Evolutionary conservation across 2,113 vertebrate genomes (phyloP).

Genomic region (Tachycineta bicolor): DNA sequence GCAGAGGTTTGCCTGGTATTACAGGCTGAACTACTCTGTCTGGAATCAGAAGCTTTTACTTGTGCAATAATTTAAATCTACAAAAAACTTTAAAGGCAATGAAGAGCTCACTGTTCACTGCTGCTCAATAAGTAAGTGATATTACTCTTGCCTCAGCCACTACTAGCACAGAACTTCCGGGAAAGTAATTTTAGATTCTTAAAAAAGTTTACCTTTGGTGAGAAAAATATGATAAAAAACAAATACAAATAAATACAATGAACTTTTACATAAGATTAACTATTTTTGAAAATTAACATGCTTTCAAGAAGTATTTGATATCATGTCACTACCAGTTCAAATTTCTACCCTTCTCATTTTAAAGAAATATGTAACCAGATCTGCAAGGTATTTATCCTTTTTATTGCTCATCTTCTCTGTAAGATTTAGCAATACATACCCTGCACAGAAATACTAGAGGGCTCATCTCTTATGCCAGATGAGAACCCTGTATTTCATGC

Average conservation of each 20-base stretch:
- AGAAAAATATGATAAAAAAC: neutral
- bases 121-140: neutral
- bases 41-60: neutral
- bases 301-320: neutral
- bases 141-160: neutral
- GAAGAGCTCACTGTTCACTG: neutral
- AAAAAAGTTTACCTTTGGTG: neutral
- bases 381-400: neutral
- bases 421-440: neutral
- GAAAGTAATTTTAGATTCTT: neutral
- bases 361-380: neutral
- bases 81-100: neutral
- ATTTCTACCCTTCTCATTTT: neutral
- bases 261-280: neutral
- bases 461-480: neutral
- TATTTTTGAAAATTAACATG: neutral
- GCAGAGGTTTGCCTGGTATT: neutral
- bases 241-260: neutral
- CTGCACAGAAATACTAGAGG: neutral
- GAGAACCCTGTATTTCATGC: neutral
- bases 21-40: neutral
- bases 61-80: neutral
- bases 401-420: neutral
- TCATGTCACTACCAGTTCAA: neutral
- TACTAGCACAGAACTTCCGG: neutral